Evolutionary conservation across 2,888 invertebrate genomes (phyloP), one percentile per base, ranked within the genome.

Genomic region (Drosophila rubida): DNA sequence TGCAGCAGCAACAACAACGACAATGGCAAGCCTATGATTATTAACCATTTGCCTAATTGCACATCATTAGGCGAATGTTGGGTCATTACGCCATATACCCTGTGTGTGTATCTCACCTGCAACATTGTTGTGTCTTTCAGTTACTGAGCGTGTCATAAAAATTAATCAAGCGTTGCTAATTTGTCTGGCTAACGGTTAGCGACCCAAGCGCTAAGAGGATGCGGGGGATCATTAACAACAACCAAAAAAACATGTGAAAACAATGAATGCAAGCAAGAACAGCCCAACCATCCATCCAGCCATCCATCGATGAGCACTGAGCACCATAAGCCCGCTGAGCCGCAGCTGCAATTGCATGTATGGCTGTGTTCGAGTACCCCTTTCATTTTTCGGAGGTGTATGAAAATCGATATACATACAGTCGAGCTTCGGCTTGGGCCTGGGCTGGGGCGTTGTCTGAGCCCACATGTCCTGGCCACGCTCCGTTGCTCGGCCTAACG

Each of bases 151-250:
- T 65, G 62, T 81, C 69, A 75, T 81, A 86, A 84, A 86, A 81
- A 55, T 84, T 81, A 83, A 84, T 84, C 84, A 84, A 75, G 79
- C 81, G 66, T 86, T 59, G 78, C 84, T 86, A 84, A 86, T 84
- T 82, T 81, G 81, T 83, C 76, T 86, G 85, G 70, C 76, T 62
- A 54, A 45, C 62, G 30, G 64, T 49, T 11, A 27, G 25, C 27
- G 37, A 27, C 39, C 51, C 37, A 39, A 39, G 37, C 25, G 44
- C 11, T 13, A 23, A 11, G 11, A 22, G 42, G 6, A 13, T 19
- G 30, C 6, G 30, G 41, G 19, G 22, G 9, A 70, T 70, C 74
- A 66, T 74, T 75, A 74, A 70, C 61, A 65, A 63, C 53, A 60
- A 62, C 64, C 69, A 70, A 65, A 65, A 63, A 57, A 60, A 62